Conservation (phyloP, 2,888 invertebrate species). For the Tenthredo amoena region DNA sequence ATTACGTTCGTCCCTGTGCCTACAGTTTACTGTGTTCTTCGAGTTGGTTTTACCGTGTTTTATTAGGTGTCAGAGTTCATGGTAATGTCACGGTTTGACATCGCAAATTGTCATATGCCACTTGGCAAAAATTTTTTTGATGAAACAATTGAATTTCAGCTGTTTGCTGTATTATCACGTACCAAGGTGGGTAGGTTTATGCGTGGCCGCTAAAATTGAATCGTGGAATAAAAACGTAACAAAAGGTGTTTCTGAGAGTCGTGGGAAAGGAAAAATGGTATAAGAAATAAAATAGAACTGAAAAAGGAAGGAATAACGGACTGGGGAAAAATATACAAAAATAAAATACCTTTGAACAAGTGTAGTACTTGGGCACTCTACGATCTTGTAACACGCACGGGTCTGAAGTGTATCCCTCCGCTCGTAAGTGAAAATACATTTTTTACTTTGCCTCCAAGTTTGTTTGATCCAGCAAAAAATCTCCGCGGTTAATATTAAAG, state of each 20-base stretch:
- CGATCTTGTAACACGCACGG: slow-evolving; percentile 35
- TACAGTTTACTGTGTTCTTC: slow-evolving; percentile 12
- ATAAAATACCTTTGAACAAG: slow-evolving; percentile 43
- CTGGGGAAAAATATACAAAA: slow-evolving; percentile 32
- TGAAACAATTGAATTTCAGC: neutral
- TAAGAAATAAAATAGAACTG: neutral
- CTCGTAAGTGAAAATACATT: slow-evolving; percentile 11
- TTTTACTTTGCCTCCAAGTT: neutral
- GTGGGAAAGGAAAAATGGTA: neutral
- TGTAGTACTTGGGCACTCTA: slow-evolving; percentile 32
- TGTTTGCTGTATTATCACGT: slow-evolving; percentile 23
- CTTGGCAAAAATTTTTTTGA: neutral
- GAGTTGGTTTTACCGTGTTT: slow-evolving; percentile 10
- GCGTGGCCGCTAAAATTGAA: slow-evolving; percentile 37
- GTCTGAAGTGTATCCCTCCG: slow-evolving; percentile 1
- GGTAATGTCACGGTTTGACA: neutral
- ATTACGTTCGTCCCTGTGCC: slow-evolving; percentile 6
- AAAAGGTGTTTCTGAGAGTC: neutral
- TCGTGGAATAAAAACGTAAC: slow-evolving; percentile 6
- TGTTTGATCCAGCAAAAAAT: neutral
- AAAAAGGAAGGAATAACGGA: slow-evolving; percentile 26
- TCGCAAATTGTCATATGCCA: slow-evolving; percentile 31
- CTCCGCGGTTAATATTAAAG: slow-evolving; percentile 9
- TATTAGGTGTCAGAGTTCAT: slow-evolving; percentile 1
- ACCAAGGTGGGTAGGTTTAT: neutral